Evolutionary conservation across 2,113 vertebrate genomes (phyloP).

Genomic region (Antennarius striatus): DNA sequence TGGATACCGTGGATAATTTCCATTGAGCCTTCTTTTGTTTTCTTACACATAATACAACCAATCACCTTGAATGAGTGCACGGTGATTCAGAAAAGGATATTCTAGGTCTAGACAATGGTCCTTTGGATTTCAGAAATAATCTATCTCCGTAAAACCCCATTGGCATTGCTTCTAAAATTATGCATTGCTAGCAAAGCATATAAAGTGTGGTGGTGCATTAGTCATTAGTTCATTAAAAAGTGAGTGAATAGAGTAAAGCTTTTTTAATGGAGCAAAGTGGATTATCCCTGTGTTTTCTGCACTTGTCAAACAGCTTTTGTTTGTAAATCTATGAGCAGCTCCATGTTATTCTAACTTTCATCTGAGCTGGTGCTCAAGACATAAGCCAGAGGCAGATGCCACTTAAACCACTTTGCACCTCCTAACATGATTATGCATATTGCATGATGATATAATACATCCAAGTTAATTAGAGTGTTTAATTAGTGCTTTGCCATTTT

Average conservation of each 20-base stretch:
- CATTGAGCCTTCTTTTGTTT: no score
- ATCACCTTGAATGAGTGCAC: no score
- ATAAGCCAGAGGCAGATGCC: slow-evolving; percentile 15
- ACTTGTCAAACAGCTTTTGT: slow-evolving; percentile 12
- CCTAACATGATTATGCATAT: neutral
- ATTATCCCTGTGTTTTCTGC: slow-evolving; percentile 5
- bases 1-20: no score
- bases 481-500: slow-evolving; percentile 2
- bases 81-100: neutral
- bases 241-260: no score
- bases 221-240: slow-evolving; percentile 21
- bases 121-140: neutral
- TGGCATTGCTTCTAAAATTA: neutral
- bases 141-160: slow-evolving; percentile 6
- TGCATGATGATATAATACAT: neutral
- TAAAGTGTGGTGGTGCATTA: slow-evolving; percentile 14
- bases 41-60: no score
- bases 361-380: slow-evolving; percentile 2
- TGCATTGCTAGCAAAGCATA: neutral
- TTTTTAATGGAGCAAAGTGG: no score
- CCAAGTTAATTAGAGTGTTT: neutral
- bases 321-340: slow-evolving; percentile 3
- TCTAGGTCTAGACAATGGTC: neutral
- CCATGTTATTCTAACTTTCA: slow-evolving; percentile 12
- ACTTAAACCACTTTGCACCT: neutral